Conservation (phyloP, 2,888 invertebrate species). For the Podabrus alpinus region DNA sequence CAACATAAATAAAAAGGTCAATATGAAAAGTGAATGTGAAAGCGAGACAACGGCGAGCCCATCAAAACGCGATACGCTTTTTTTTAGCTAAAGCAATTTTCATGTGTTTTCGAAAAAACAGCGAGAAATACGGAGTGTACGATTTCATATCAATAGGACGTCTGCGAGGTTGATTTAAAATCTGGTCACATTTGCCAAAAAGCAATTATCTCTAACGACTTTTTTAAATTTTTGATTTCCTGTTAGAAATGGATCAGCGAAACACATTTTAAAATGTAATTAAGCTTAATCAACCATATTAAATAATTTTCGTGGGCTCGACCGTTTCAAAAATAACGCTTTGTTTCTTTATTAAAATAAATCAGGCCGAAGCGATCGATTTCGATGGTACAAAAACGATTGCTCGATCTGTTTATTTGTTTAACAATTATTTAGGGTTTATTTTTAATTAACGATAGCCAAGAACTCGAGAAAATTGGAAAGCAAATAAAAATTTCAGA, state of each 20-base stretch:
- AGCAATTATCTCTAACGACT: slow-evolving; percentile 12
- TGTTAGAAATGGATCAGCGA: slow-evolving; percentile 3
- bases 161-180: slow-evolving; percentile 8
- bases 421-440: not conserved
- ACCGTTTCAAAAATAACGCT: not conserved
- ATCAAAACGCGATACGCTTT: slow-evolving; percentile 3
- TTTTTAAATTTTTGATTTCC: slow-evolving; percentile 4
- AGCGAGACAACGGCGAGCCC: not conserved
- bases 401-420: not conserved
- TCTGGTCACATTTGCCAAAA: slow-evolving; percentile 9
- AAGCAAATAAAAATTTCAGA: not conserved
- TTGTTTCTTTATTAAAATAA: not conserved
- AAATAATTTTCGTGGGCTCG: not conserved
- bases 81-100: slow-evolving; percentile 1
- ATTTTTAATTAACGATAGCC: not conserved
- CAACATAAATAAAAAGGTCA: slow-evolving; percentile 12
- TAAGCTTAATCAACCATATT: slow-evolving; percentile 6
- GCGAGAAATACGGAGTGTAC: not conserved
- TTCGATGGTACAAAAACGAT: not conserved
- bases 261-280: slow-evolving; percentile 12
- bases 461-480: not conserved
- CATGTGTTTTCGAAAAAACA: slow-evolving; percentile 1
- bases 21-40: not conserved
- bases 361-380: not conserved
- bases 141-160: not conserved